Percentiles rank a stretch among this genome's conserved stretches.
These are phyloP conservation scores for Aplysia californica DNA, from an alignment of 1,140 invertebrate genomes.

Conservation along the genomic window DNA sequence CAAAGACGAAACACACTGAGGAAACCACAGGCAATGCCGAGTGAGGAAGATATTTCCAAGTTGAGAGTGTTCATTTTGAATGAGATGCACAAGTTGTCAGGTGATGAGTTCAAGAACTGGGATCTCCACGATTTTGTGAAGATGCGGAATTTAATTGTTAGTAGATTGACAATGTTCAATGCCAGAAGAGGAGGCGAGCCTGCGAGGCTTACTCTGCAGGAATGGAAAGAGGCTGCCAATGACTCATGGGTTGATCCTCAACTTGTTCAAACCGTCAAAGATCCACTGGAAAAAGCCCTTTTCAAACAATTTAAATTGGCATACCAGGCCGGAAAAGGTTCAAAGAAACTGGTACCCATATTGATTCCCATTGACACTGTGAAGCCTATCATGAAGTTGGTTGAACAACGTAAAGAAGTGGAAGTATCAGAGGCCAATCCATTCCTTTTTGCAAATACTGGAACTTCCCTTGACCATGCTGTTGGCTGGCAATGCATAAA, in stretches of 20 bases:
- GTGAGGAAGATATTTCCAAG: constrained; percentile 12
- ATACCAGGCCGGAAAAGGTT: constrained; percentile 30
- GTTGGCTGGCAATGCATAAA: constrained; percentile 26
- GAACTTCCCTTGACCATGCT: constrained; percentile 27
- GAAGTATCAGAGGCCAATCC: constrained; percentile 18
- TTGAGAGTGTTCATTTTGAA: not conserved
- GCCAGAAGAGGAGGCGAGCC: not conserved
- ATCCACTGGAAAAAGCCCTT: constrained; percentile 28
- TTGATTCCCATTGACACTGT: constrained; percentile 31
- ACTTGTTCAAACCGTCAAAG: not conserved
- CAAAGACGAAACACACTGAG: not conserved
- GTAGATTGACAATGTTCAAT: not conserved
- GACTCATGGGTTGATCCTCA: constrained; percentile 31
- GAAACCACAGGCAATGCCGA: constrained; percentile 7
- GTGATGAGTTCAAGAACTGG: constrained; percentile 13
- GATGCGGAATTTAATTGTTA: constrained; percentile 35
- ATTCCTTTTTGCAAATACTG: constrained; percentile 31
- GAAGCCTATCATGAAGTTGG: constrained; percentile 24
- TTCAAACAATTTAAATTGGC: constrained; percentile 27
- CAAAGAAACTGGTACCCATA: constrained; percentile 25
- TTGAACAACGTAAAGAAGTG: constrained; percentile 5
- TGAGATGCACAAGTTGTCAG: constrained; percentile 24
- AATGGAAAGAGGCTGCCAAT: constrained; percentile 34
- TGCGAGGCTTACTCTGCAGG: constrained; percentile 8
- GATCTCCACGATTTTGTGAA: constrained; percentile 7